phyloP scores from a whole-genome alignment of 2,888 invertebrate species.

The Pyralis farinalis region DNA sequence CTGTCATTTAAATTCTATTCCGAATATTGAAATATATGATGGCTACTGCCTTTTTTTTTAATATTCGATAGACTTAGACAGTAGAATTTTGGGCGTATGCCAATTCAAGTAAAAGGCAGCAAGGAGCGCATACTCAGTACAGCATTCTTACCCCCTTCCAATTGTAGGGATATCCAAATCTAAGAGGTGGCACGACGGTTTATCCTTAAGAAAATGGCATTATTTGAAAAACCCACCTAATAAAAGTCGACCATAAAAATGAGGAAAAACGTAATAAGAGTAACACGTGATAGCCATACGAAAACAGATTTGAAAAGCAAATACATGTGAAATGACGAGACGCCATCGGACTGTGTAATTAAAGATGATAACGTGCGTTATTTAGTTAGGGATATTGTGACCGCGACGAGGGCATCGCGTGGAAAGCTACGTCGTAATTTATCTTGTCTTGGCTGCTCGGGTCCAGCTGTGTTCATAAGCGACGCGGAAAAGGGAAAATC shows the following conservation, averaged over 20 bases:
- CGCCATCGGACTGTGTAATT: constrained; percentile 60
- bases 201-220: too few species aligned
- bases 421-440: constrained; percentile 55
- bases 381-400: constrained; percentile 70
- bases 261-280: neutral
- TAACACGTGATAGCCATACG: constrained; percentile 1
- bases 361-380: constrained; percentile 48
- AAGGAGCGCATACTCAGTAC: too few species aligned
- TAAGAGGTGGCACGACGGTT: too few species aligned
- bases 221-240: neutral
- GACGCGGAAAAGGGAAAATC: neutral
- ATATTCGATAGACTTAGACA: too few species aligned
- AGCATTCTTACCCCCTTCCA: too few species aligned
- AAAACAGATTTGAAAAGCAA: constrained; percentile 30
- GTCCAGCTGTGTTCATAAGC: neutral
- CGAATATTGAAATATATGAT: too few species aligned
- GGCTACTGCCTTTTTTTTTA: too few species aligned
- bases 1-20: too few species aligned
- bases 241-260: neutral
- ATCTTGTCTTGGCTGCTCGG: constrained; percentile 24
- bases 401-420: constrained; percentile 55
- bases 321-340: constrained; percentile 36
- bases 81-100: too few species aligned
- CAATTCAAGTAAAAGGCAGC: too few species aligned
- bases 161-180: too few species aligned